phyloP scores from a whole-genome alignment of 2,797 vertebrate genomes.

The Anas flavirostris region DNA sequence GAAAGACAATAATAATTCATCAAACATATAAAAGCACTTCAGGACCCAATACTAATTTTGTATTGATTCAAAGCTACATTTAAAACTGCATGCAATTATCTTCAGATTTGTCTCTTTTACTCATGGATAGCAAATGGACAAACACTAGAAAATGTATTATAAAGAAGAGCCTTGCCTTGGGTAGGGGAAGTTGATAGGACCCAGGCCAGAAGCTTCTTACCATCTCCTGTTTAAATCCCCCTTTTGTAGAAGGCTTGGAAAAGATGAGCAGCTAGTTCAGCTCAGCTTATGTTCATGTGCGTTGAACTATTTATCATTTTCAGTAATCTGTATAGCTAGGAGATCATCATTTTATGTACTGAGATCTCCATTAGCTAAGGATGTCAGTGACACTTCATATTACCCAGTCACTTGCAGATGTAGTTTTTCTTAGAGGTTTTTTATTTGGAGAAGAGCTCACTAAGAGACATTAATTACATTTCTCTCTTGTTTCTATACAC shows the following conservation, averaged over 20 bases:
- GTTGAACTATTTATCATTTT: background rate
- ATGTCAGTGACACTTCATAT: background rate
- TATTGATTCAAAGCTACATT: background rate
- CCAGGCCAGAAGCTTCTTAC: background rate
- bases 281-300: background rate
- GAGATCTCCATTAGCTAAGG: background rate
- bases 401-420: background rate
- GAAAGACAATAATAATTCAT: background rate
- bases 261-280: background rate
- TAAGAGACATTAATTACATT: background rate
- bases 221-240: background rate
- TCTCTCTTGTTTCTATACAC: background rate
- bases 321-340: background rate
- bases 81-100: background rate
- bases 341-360: slow-evolving; percentile 2
- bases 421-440: background rate
- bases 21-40: background rate
- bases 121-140: background rate
- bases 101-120: background rate
- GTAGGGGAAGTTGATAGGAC: background rate
- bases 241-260: background rate
- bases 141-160: background rate
- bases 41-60: background rate
- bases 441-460: background rate
- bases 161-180: background rate